Conservation (phyloP, 2,113 vertebrate genomes). For the Triplophysa rosa region DNA sequence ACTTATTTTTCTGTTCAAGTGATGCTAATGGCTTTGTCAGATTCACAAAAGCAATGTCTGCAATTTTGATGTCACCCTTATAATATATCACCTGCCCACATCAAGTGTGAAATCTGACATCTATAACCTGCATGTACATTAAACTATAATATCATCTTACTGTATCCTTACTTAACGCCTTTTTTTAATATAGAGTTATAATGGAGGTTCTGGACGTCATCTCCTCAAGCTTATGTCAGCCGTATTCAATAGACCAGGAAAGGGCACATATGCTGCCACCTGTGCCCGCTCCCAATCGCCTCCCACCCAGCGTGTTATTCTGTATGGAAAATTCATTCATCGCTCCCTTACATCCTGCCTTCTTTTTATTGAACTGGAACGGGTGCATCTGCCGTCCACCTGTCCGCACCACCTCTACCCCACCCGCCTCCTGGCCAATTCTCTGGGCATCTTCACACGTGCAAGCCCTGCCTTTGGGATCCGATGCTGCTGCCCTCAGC, state of each 20-base stretch:
- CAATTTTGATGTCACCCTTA: neutral
- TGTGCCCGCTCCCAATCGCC: conserved; percentile 15
- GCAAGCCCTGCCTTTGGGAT: conserved; percentile 1
- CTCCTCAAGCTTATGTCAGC: conserved; percentile 28
- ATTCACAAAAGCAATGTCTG: neutral
- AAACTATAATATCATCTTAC: neutral
- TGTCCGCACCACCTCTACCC: conserved; percentile 18
- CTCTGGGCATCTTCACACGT: conserved; percentile 10
- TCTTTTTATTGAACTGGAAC: conserved; percentile 11
- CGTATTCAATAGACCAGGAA: conserved; percentile 27
- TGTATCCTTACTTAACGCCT: no score
- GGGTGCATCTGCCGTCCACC: conserved; percentile 37
- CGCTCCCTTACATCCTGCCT: neutral
- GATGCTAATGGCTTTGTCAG: neutral
- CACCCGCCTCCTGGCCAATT: neutral
- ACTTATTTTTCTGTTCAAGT: neutral
- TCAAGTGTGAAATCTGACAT: neutral
- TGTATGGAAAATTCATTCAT: conserved; percentile 6
- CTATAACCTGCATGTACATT: neutral
- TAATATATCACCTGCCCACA: neutral
- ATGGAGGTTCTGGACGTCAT: neutral
- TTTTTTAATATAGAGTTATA: neutral
- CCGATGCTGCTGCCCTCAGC: neutral
- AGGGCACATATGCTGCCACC: conserved; percentile 39
- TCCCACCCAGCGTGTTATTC: neutral